phyloP scores from a whole-genome alignment of 2,113 vertebrate genomes.

The Ageneiosus marmoratus region DNA sequence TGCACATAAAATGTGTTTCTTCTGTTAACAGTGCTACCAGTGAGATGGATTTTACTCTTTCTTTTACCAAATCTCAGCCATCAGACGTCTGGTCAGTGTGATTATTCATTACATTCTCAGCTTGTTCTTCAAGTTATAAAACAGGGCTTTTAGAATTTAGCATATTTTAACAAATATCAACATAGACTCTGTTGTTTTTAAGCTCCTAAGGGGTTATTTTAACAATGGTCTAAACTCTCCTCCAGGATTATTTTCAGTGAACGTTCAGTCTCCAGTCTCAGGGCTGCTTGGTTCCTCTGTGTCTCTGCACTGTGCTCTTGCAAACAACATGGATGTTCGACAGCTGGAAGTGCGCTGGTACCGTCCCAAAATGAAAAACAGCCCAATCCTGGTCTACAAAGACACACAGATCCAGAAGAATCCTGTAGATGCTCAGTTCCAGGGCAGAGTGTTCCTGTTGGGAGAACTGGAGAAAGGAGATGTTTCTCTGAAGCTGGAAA shows the following conservation, averaged over 20 bases:
- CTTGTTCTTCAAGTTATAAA: too few species aligned
- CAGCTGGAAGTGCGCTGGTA: conserved; percentile 27
- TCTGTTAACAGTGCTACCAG: neutral
- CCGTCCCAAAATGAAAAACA: neutral
- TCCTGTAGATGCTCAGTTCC: conserved; percentile 8
- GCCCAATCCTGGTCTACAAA: neutral
- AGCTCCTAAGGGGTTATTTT: neutral
- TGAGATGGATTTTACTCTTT: conserved; percentile 12
- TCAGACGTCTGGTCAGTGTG: conserved; percentile 7
- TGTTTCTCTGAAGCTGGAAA: conserved; percentile 31
- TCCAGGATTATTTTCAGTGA: conserved; percentile 1
- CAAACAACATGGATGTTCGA: neutral
- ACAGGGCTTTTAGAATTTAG: too few species aligned
- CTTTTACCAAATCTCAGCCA: neutral
- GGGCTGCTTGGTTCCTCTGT: neutral
- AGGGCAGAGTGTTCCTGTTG: conserved; percentile 12
- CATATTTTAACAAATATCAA: neutral
- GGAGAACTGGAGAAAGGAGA: conserved; percentile 18
- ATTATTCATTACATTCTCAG: too few species aligned
- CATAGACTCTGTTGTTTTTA: neutral
- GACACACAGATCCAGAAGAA: neutral
- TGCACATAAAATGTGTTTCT: neutral
- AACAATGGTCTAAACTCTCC: neutral
- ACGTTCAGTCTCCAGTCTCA: neutral
- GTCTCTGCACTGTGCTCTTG: conserved; percentile 14